Conservation (phyloP, 1,140 invertebrate genomes). For the Macrosteles quadrilineatus region DNA sequence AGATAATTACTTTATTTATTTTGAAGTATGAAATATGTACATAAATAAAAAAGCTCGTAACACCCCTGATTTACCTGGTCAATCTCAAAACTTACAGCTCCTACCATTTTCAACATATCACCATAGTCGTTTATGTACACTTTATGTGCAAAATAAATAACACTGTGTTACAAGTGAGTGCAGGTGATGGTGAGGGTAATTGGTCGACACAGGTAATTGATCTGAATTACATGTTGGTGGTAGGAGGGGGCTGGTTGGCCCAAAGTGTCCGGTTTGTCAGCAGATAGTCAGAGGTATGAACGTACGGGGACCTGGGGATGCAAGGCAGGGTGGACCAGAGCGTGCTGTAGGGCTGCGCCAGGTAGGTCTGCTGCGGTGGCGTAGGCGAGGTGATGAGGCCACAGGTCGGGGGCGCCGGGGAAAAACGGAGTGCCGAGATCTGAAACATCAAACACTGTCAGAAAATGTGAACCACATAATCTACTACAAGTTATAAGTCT, state of each 20-base stretch:
- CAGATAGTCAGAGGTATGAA: slow-evolving; percentile 96
- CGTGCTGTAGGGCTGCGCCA: slow-evolving; percentile 79
- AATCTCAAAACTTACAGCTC: too few relatives aligned
- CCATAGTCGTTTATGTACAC: too few relatives aligned
- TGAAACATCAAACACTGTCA: slow-evolving; percentile 61
- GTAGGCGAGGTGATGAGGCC: slow-evolving; percentile 90
- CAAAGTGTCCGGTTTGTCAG: slow-evolving; percentile 61
- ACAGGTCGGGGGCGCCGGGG: slow-evolving; percentile 87
- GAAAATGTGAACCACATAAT: too few relatives aligned
- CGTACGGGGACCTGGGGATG: slow-evolving; percentile 95
- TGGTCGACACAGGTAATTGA: slow-evolving; percentile 20
- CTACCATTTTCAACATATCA: too few relatives aligned
- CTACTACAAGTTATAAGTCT: too few relatives aligned
- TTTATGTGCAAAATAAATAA: too few relatives aligned
- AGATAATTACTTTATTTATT: too few relatives aligned
- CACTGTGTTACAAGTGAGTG: too few relatives aligned
- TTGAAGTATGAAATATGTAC: too few relatives aligned
- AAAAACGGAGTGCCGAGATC: slow-evolving; percentile 94
- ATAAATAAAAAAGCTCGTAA: too few relatives aligned
- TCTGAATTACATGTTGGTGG: slow-evolving; percentile 43
- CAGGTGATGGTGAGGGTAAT: slow-evolving; percentile 12
- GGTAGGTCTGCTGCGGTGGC: slow-evolving; percentile 81
- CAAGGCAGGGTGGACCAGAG: slow-evolving; percentile 91
- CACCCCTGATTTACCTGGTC: too few relatives aligned
- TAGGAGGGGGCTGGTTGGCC: slow-evolving; percentile 40